These are phyloP conservation scores for Nestor notabilis DNA, from an alignment of 2,113 vertebrate genomes.

Conservation along the genomic window DNA sequence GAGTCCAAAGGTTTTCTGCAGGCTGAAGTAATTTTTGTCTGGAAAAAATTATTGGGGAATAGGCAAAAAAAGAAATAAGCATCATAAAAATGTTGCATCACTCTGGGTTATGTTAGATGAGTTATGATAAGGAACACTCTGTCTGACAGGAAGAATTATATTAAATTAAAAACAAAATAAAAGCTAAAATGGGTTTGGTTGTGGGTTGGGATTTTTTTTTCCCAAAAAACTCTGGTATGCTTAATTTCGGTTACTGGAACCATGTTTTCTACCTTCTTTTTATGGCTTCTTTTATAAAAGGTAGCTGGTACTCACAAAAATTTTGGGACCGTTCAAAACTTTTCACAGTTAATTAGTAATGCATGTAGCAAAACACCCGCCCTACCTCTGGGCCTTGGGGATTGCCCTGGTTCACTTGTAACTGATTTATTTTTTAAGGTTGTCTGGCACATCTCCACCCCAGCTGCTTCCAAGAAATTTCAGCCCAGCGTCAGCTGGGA, in stretches of 20 bases:
- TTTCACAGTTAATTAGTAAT: conserved; percentile 77
- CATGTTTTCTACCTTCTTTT: conserved; percentile 30
- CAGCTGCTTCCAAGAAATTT: conserved; percentile 70
- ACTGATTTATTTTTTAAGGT: conserved; percentile 72
- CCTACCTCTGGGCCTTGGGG: conserved; percentile 66
- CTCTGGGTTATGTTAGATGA: conserved; percentile 26
- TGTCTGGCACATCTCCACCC: conserved; percentile 70
- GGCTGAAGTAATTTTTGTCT: conserved; percentile 45
- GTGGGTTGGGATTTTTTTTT: neutral
- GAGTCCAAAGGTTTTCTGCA: conserved; percentile 10
- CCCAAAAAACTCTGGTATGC: neutral
- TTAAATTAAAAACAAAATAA: conserved; percentile 15
- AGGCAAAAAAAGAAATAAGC: neutral
- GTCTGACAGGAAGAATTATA: neutral
- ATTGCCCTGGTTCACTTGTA: conserved; percentile 67
- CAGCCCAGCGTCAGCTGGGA: conserved; percentile 64
- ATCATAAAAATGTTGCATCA: conserved; percentile 35
- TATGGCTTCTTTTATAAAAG: conserved; percentile 63
- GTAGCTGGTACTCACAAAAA: conserved; percentile 66
- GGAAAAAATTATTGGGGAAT: neutral
- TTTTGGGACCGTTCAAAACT: conserved; percentile 62
- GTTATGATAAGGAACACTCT: conserved; percentile 26
- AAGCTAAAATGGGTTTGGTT: neutral
- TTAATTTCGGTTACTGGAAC: conserved; percentile 61
- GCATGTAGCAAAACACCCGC: conserved; percentile 70